These are phyloP conservation scores for Chauna torquata DNA, from an alignment of 2,113 vertebrate species.

Conservation along the genomic window DNA sequence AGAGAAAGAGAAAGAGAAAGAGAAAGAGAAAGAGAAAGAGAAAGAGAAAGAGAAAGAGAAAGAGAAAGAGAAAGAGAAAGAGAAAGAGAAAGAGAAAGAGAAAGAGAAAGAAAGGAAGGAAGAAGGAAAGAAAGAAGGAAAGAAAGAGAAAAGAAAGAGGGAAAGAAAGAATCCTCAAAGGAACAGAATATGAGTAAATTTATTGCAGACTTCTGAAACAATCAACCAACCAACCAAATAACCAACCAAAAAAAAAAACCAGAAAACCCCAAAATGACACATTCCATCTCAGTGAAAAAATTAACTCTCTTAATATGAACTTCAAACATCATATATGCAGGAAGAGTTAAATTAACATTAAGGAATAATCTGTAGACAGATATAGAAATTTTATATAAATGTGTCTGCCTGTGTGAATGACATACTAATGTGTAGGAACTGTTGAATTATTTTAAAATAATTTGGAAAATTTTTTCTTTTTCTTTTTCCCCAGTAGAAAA, in stretches of 20 bases:
- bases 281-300: background rate
- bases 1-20: too few species aligned
- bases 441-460: background rate
- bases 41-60: too few species aligned
- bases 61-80: too few species aligned
- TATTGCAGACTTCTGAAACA: background rate
- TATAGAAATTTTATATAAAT: background rate
- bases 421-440: background rate
- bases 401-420: background rate
- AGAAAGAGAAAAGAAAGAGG: too few species aligned
- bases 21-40: too few species aligned
- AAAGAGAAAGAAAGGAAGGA: background rate
- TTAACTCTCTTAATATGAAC: background rate
- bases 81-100: too few species aligned
- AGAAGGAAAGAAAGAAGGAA: background rate
- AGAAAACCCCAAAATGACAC: background rate
- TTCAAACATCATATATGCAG: background rate
- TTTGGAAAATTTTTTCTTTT: background rate
- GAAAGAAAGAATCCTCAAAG: background rate
- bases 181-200: background rate
- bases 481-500: background rate
- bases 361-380: background rate
- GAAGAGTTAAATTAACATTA: background rate
- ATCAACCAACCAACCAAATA: background rate
- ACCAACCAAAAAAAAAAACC: background rate